Conservation (phyloP, 2,797 vertebrate species). For the Pristis pectinata region DNA sequence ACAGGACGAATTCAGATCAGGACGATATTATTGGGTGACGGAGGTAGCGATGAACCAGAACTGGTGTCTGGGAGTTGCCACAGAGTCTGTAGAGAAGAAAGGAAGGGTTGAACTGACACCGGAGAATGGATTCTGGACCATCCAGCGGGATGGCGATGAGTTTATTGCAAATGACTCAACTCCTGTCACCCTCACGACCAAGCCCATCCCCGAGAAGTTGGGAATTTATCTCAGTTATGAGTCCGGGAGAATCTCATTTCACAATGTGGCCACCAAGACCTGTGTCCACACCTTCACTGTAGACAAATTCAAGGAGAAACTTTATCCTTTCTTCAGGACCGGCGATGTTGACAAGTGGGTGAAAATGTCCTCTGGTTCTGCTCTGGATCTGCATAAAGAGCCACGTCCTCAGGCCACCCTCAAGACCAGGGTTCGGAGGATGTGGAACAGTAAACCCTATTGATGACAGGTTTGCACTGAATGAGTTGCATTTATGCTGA, state of each 20-base stretch:
- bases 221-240: background rate
- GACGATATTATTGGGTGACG: conserved; percentile 10
- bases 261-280: background rate
- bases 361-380: too few relatives aligned
- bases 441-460: too few relatives aligned
- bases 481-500: too few relatives aligned
- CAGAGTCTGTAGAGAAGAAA: background rate
- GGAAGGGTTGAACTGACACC: background rate
- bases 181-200: too few relatives aligned
- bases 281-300: background rate
- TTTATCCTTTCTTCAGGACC: background rate
- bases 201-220: background rate
- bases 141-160: background rate
- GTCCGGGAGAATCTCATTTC: background rate
- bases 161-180: background rate
- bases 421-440: too few relatives aligned
- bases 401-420: too few relatives aligned
- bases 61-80: background rate
- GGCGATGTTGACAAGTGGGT: too few relatives aligned
- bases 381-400: too few relatives aligned
- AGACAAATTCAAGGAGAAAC: background rate
- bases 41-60: background rate
- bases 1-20: background rate
- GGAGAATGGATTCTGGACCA: conserved; percentile 18
- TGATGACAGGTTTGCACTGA: too few relatives aligned